Evolutionary conservation across 2,113 vertebrate species (phyloP).

Genomic region (Lutjanus erythropterus): DNA sequence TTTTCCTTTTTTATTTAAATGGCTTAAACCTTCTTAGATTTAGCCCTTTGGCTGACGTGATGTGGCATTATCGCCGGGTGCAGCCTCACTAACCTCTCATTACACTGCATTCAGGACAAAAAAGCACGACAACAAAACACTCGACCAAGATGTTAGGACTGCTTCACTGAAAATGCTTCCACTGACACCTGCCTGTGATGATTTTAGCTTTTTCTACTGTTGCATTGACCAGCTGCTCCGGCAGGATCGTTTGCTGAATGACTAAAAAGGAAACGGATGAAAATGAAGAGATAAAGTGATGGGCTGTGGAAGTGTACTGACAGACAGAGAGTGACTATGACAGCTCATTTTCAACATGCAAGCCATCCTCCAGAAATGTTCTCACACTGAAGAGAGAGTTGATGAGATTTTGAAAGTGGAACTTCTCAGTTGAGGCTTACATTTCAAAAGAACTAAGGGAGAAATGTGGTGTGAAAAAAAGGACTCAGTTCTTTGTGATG

Average conservation of each 20-base stretch:
- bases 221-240: neutral
- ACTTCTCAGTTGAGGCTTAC: constrained; percentile 1
- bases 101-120: constrained; percentile 7
- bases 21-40: constrained; percentile 67
- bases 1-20: constrained; percentile 70
- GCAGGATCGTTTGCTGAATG: neutral
- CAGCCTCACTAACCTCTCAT: constrained; percentile 38
- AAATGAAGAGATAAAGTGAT: neutral
- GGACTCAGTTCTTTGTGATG: neutral
- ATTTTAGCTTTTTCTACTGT: neutral
- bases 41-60: constrained; percentile 23
- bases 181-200: neutral
- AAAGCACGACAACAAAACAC: constrained; percentile 12
- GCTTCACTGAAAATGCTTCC: constrained; percentile 7
- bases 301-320: neutral
- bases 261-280: neutral
- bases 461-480: constrained; percentile 4
- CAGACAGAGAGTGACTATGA: neutral
- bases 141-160: neutral
- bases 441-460: constrained; percentile 29
- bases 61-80: neutral
- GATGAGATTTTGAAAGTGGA: constrained; percentile 34
- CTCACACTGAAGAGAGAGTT: constrained; percentile 7
- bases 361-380: neutral
- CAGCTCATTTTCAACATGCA: neutral